Evolutionary conservation across 2,113 vertebrate genomes (phyloP), one percentile per base, ranked within the genome.

Genomic region (Mirza zaza): DNA sequence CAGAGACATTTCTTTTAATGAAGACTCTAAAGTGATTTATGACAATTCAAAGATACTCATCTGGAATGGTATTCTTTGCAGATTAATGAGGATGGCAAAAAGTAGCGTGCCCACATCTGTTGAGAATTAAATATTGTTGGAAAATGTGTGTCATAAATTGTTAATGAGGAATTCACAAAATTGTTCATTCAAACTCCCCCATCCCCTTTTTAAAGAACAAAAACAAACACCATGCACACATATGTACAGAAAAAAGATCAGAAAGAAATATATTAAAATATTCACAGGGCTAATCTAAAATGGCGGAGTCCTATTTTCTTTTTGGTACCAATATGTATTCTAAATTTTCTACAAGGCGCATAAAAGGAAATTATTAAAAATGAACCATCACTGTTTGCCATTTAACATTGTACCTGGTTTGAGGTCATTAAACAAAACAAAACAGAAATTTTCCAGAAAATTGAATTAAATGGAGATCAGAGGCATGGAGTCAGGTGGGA

Each of bases 41-140:
- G 93, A 94, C 89, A 92, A 86, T 94, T 96, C 45, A 18, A 76
- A 94, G 45, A 87, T 48, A 45, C 42, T 68, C 7, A 4, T 94
- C 77, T 94, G 71, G 86, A 91, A 77, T 79, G 45, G 71, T 61
- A 14, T 86, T 92, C 88, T 76, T 92, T 81, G 55, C 67, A 91
- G 93, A 97, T 87, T 81, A 90, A 95, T 96, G 93, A 88, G 71
- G 87, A 73, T 71, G 82, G 73, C 50, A 27, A 88, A 89, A 96
- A 85, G 76, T 70, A 88, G 88, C 50, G 21, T 86, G 71, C 86
- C 88, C 77, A 95, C 85, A 97, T 96, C 88, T 96, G 95, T 29
- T 86, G 83, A 95, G 77, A 95, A 96, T 95, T 90, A 96, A 90
- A 97, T 45, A 25, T 90, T 96, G 68, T 39, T 84, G 94, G 87